Percentiles rank a stretch among this genome's conserved stretches.
phyloP scores from a whole-genome alignment of 2,888 invertebrate species.

The Thymelicus lineola region DNA sequence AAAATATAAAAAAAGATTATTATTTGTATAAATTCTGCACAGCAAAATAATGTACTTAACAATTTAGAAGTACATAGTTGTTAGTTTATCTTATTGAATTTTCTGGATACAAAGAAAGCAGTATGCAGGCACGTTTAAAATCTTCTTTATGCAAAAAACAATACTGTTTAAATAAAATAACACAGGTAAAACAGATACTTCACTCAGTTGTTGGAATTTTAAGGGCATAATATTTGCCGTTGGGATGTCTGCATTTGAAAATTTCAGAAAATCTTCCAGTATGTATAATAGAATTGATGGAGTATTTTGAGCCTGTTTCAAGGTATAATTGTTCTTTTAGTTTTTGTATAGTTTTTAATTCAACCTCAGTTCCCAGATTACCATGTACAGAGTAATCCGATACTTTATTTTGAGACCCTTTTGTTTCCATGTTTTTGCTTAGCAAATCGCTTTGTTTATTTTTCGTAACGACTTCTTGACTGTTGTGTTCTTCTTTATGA shows the following conservation, averaged over 20 bases:
- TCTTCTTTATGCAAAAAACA: not conserved
- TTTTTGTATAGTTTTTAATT: constrained; percentile 19
- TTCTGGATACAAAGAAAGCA: no score
- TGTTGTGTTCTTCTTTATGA: no score
- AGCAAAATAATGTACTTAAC: not conserved
- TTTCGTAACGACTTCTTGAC: no score
- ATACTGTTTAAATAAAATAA: not conserved
- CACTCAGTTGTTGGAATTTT: constrained; percentile 59
- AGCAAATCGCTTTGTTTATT: not conserved
- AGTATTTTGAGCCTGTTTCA: constrained; percentile 45
- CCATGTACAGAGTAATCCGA: not conserved
- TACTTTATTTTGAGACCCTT: not conserved
- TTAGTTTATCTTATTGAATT: no score
- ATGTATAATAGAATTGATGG: constrained; percentile 48
- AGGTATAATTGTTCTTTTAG: constrained; percentile 47
- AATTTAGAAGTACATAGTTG: no score
- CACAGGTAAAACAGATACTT: constrained; percentile 8
- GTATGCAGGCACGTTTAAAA: no score
- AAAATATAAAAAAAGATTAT: constrained; percentile 27
- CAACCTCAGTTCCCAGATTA: not conserved
- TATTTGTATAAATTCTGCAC: not conserved
- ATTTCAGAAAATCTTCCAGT: constrained; percentile 58
- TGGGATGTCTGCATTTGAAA: constrained; percentile 50
- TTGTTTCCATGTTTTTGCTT: no score
- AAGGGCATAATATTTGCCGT: constrained; percentile 49